These are phyloP conservation scores for Lophochroa leadbeateri DNA, from an alignment of 2,113 vertebrate genomes.

Conservation along the genomic window DNA sequence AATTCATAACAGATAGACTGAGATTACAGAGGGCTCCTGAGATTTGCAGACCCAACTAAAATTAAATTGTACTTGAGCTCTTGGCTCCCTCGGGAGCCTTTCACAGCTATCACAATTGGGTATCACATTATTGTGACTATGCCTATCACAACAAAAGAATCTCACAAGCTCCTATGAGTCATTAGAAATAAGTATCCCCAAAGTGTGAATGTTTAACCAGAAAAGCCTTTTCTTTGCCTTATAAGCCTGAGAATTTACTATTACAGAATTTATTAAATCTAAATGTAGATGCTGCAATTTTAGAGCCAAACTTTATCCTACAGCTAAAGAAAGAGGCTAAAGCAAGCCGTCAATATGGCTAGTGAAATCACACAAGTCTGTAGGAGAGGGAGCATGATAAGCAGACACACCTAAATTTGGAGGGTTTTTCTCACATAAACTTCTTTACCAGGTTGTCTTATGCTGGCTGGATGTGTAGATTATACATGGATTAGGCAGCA, in stretches of 20 bases:
- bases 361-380: neutral
- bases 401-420: neutral
- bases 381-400: neutral
- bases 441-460: neutral
- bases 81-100: neutral
- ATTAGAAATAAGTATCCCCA: neutral
- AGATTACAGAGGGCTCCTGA: neutral
- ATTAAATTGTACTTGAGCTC: neutral
- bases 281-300: neutral
- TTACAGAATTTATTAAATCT: neutral
- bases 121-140: neutral
- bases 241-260: neutral
- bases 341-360: neutral
- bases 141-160: neutral
- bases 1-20: neutral
- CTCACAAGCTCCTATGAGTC: neutral
- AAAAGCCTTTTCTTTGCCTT: neutral
- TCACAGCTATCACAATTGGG: neutral
- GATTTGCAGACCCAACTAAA: neutral
- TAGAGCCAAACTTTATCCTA: neutral
- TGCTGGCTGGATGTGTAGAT: neutral
- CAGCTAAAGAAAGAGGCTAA: neutral
- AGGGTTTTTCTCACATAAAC: neutral
- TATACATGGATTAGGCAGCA: slow-evolving; percentile 31
- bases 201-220: neutral